These are phyloP conservation scores for Echinarachnius parma DNA, from an alignment of 53 echinoderm and acorn worm genomes.

Conservation along the genomic window DNA sequence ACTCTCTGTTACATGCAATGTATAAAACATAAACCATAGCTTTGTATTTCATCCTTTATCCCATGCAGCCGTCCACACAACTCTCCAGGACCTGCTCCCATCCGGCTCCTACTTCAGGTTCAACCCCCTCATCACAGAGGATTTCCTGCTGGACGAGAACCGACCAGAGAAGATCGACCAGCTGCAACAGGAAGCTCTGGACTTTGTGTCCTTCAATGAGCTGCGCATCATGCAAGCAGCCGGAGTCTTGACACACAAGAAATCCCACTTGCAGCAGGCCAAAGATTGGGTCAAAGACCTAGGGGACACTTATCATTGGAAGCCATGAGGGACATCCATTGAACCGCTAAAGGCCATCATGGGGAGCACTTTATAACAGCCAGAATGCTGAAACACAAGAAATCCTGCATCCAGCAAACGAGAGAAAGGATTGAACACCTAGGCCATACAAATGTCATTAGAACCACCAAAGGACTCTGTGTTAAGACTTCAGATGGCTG, in stretches of 20 bases:
- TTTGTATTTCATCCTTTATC: not conserved
- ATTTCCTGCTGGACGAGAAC: conserved; percentile 91
- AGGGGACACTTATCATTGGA: conserved; percentile 38
- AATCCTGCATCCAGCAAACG: not conserved
- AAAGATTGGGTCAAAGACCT: conserved; percentile 69
- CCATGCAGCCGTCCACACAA: conserved; percentile 82
- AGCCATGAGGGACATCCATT: not conserved
- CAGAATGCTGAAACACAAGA: not conserved
- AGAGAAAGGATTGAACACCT: too few relatives aligned
- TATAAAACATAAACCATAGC: too few relatives aligned
- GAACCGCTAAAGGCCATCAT: too few relatives aligned
- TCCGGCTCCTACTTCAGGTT: conserved; percentile 86
- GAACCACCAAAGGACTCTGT: too few relatives aligned
- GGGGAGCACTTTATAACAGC: not conserved
- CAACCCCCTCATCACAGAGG: conserved; percentile 79
- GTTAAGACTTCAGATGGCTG: too few relatives aligned
- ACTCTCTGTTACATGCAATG: too few relatives aligned
- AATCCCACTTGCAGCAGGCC: conserved; percentile 59
- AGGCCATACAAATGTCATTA: too few relatives aligned
- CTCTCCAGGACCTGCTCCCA: conserved; percentile 81
- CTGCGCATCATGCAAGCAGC: conserved; percentile 73
- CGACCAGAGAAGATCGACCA: conserved; percentile 71
- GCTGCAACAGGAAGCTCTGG: conserved; percentile 81
- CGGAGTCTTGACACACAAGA: conserved; percentile 65
- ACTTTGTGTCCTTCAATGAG: conserved; percentile 73